Conservation (phyloP, 1,140 invertebrate species). For the Leptinotarsa undecemlineata region DNA sequence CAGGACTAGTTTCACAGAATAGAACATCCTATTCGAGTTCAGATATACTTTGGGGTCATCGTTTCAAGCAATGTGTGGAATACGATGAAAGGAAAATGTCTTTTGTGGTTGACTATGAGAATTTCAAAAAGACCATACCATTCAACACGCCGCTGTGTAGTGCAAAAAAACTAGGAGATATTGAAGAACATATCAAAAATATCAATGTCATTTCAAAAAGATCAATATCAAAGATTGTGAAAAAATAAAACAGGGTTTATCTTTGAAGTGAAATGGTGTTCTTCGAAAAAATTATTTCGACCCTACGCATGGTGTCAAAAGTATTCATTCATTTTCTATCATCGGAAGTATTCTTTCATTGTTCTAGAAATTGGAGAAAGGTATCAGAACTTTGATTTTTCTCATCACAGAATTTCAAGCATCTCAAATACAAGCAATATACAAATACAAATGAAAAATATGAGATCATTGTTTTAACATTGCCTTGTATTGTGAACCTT, state of each 20-base stretch:
- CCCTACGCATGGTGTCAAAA: background rate
- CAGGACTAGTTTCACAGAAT: conserved; percentile 74
- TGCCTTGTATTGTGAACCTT: too few relatives aligned
- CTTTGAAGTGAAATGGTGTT: too few relatives aligned
- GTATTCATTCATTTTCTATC: background rate
- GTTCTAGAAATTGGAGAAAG: too few relatives aligned
- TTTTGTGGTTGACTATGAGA: conserved; percentile 58
- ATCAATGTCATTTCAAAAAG: background rate
- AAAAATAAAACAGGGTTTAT: too few relatives aligned
- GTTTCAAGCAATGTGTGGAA: conserved; percentile 62
- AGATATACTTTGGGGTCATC: conserved; percentile 85
- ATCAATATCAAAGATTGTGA: too few relatives aligned
- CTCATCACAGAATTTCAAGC: too few relatives aligned
- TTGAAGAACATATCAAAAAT: conserved; percentile 20
- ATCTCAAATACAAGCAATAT: too few relatives aligned
- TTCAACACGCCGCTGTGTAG: conserved; percentile 92
- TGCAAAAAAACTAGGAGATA: conserved; percentile 57
- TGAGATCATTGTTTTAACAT: too few relatives aligned
- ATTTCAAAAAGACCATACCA: conserved; percentile 90
- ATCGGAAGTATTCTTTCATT: too few relatives aligned
- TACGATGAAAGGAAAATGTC: conserved; percentile 36
- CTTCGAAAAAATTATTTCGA: too few relatives aligned
- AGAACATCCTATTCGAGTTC: conserved; percentile 79
- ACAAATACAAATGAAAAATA: too few relatives aligned
- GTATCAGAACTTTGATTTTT: too few relatives aligned